Evolutionary conservation across 2,113 vertebrate genomes (phyloP).

Genomic region (Phycodurus eques): DNA sequence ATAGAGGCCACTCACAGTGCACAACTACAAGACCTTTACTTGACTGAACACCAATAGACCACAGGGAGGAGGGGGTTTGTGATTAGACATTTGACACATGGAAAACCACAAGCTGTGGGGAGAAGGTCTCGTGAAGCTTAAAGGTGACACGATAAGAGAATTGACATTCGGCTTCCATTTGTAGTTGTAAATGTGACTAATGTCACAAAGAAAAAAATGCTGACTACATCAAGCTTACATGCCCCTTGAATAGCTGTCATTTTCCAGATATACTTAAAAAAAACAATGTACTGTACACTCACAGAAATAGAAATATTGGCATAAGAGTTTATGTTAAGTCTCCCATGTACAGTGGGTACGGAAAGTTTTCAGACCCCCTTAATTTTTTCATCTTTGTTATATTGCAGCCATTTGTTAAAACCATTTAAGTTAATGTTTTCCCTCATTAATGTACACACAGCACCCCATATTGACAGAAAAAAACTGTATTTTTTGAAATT

Average conservation of each 20-base stretch:
- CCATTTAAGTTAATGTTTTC: no score
- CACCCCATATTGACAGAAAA: no score
- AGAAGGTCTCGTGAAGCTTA: slow-evolving; percentile 41
- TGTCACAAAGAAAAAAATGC: background rate
- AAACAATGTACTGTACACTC: background rate
- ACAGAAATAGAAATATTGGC: slow-evolving; percentile 16
- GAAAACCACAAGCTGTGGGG: slow-evolving; percentile 31
- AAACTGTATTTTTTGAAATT: no score
- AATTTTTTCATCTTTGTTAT: no score
- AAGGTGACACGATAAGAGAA: slow-evolving; percentile 30
- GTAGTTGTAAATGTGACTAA: background rate
- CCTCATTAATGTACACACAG: no score
- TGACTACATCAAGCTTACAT: background rate
- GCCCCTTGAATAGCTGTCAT: background rate
- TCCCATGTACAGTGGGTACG: no score
- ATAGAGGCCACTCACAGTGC: slow-evolving; percentile 76
- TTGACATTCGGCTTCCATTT: background rate
- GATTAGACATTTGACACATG: slow-evolving; percentile 60
- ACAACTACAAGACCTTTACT: slow-evolving; percentile 69
- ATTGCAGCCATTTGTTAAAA: no score
- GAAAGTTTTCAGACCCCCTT: no score
- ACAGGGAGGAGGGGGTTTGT: slow-evolving; percentile 17
- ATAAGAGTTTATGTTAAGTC: slow-evolving; percentile 23
- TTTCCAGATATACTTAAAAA: background rate
- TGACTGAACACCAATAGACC: slow-evolving; percentile 63